These are phyloP conservation scores for Urocyon cinereoargenteus DNA, from an alignment of 2,797 vertebrate species.

Conservation along the genomic window DNA sequence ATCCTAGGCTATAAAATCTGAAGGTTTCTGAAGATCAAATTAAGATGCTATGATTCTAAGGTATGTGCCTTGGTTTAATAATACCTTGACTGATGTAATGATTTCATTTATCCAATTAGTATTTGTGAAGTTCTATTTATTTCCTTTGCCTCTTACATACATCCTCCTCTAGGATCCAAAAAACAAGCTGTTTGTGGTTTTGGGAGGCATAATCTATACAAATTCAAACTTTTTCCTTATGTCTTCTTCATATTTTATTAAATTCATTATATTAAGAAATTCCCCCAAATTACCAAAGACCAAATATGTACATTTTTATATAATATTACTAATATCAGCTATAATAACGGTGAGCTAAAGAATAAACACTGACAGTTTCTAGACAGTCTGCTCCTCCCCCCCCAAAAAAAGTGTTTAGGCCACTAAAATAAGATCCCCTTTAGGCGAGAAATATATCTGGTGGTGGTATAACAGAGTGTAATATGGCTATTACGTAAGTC, in stretches of 20 bases:
- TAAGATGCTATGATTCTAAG: background rate
- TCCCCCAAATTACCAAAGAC: slow-evolving; percentile 5
- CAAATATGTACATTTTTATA: background rate
- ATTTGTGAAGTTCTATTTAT: background rate
- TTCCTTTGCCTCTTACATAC: background rate
- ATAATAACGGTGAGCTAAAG: background rate
- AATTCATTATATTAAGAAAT: background rate
- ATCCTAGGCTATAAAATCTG: background rate
- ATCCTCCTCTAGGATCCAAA: background rate
- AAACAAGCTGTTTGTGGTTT: background rate
- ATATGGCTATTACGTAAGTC: background rate
- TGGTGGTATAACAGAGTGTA: background rate
- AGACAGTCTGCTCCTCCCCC: background rate
- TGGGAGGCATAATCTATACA: background rate
- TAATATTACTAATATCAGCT: background rate
- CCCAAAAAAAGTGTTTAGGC: background rate
- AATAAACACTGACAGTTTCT: background rate
- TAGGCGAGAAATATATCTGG: background rate
- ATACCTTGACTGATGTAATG: background rate
- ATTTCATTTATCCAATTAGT: background rate
- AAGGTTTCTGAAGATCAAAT: slow-evolving; percentile 26
- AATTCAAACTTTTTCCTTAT: slow-evolving; percentile 29
- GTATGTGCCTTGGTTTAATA: background rate
- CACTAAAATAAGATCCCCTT: background rate
- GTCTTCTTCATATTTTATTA: background rate